Evolutionary conservation across 2,888 invertebrate species (phyloP).

Genomic region (Agrotis ipsilon): DNA sequence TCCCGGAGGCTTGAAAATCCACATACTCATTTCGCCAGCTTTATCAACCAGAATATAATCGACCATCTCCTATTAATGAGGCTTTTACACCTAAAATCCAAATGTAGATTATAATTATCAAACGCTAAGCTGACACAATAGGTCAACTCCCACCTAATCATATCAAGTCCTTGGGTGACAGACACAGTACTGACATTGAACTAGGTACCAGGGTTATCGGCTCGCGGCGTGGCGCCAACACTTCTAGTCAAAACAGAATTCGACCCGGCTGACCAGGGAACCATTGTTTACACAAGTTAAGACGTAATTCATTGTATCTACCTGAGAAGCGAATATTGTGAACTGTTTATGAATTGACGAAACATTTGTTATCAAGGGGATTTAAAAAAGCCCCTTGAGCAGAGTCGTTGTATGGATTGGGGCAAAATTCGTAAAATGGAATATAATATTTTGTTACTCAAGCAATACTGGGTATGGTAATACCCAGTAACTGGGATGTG

Average conservation of each 20-base stretch:
- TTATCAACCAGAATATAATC: no score
- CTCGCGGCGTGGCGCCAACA: constrained; percentile 54
- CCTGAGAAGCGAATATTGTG: not conserved
- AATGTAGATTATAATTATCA: not conserved
- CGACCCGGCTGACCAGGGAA: constrained; percentile 16
- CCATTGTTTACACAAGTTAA: constrained; percentile 24
- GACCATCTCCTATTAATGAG: no score
- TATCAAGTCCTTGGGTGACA: constrained; percentile 36
- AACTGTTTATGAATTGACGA: not conserved
- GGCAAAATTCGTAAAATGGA: no score
- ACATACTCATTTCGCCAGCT: not conserved
- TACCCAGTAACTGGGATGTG: no score
- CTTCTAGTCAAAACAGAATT: constrained; percentile 62
- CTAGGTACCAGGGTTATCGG: constrained; percentile 49
- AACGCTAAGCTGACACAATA: not conserved
- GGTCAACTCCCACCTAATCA: constrained; percentile 20
- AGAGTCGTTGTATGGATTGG: no score
- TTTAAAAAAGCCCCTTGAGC: no score
- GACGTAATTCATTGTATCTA: not conserved
- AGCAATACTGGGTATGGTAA: no score
- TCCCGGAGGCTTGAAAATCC: no score
- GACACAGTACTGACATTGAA: constrained; percentile 55
- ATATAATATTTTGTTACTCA: no score
- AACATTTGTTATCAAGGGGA: not conserved
- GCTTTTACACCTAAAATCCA: not conserved